These are phyloP conservation scores for Phenganax stokvisi DNA, from an alignment of 92 coral and sea anemone species.

Conservation along the genomic window DNA sequence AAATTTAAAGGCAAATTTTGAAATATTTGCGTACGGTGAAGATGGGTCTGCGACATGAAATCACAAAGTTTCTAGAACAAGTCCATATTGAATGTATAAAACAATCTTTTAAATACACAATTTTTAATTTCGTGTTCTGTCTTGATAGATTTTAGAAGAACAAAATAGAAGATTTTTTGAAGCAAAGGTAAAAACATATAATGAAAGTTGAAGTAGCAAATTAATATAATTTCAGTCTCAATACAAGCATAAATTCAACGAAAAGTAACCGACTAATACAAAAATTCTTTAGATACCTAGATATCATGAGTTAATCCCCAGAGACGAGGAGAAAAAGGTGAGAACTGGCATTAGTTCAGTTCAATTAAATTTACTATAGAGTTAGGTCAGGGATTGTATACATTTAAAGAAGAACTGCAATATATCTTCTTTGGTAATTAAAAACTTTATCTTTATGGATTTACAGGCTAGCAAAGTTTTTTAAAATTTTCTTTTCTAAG, in stretches of 20 bases:
- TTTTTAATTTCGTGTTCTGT: background rate
- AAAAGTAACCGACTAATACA: background rate
- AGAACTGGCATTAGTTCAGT: background rate
- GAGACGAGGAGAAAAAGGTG: slow-evolving; percentile 75
- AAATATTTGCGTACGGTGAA: too few species aligned
- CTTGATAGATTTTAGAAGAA: slow-evolving; percentile 70
- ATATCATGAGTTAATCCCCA: slow-evolving; percentile 76
- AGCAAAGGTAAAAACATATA: slow-evolving; percentile 59
- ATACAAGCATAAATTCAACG: background rate
- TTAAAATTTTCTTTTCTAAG: too few species aligned
- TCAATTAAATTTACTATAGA: too few species aligned
- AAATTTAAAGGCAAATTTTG: too few species aligned
- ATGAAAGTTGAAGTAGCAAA: background rate
- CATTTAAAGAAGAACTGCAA: background rate
- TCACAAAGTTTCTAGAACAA: too few species aligned
- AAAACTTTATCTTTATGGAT: background rate
- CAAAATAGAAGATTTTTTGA: slow-evolving; percentile 80
- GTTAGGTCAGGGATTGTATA: background rate
- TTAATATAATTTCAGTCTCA: background rate
- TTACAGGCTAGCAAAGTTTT: too few species aligned
- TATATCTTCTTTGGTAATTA: background rate
- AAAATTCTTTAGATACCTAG: slow-evolving; percentile 63
- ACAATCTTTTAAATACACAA: background rate
- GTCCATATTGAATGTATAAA: too few species aligned
- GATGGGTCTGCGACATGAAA: too few species aligned